phyloP scores from a whole-genome alignment of 2,113 vertebrate genomes.

The Leptodactylus fuscus region DNA sequence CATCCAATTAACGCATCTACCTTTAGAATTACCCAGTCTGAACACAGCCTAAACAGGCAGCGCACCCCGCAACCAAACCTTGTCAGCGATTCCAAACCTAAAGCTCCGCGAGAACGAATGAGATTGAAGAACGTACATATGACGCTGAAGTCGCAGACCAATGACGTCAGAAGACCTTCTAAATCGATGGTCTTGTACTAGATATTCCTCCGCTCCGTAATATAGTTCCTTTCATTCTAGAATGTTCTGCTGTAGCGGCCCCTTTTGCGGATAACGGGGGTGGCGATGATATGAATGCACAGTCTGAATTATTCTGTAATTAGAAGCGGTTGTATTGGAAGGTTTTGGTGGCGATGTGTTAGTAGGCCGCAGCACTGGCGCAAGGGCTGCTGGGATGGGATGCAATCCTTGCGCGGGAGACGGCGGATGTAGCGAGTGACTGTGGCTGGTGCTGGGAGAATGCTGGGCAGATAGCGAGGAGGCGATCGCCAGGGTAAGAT shows the following conservation, averaged over 20 bases:
- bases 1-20: too few relatives aligned
- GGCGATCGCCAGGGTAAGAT: neutral
- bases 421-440: neutral
- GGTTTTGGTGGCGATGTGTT: neutral
- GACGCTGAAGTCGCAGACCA: neutral
- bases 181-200: slow-evolving; percentile 73
- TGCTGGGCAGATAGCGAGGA: neutral
- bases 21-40: too few relatives aligned
- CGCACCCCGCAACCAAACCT: neutral
- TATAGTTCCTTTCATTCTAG: neutral
- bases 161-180: slow-evolving; percentile 73
- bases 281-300: too few relatives aligned
- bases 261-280: too few relatives aligned
- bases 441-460: neutral
- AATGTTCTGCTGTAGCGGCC: neutral
- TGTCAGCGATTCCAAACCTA: neutral
- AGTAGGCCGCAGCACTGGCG: neutral
- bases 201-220: slow-evolving; percentile 69
- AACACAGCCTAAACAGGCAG: too few relatives aligned
- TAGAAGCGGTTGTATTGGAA: neutral
- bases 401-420: slow-evolving; percentile 6
- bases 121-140: neutral
- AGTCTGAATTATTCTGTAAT: neutral
- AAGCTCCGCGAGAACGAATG: neutral
- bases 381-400: slow-evolving; percentile 46